Percentiles rank a stretch among this genome's conserved stretches.
Evolutionary conservation across 2,113 vertebrate genomes (phyloP).

Genomic region (Stigmatopora nigra): DNA sequence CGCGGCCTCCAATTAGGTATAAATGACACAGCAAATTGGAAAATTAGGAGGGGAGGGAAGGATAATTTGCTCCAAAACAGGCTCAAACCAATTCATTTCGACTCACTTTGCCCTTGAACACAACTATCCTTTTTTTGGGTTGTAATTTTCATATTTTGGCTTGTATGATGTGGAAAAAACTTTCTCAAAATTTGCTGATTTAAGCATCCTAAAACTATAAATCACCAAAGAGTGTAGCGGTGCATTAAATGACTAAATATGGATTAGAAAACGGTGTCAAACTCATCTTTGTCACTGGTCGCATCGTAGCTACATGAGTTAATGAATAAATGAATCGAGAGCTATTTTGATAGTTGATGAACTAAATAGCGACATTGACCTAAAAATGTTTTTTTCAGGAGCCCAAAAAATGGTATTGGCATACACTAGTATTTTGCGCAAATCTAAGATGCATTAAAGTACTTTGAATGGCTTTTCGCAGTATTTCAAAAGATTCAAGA

Average conservation of each 20-base stretch:
- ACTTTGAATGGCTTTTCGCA: too few species aligned
- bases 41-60: conserved; percentile 73
- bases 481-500: too few species aligned
- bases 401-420: too few species aligned
- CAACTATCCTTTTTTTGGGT: conserved; percentile 34
- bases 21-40: conserved; percentile 79
- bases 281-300: too few species aligned
- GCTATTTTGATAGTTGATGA: too few species aligned
- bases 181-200: background rate
- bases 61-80: conserved; percentile 74
- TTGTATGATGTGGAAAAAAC: background rate
- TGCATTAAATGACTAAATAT: conserved; percentile 12
- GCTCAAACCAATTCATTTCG: conserved; percentile 76
- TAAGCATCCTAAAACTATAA: background rate
- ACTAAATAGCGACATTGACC: too few species aligned
- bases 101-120: conserved; percentile 48
- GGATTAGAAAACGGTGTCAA: background rate
- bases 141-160: conserved; percentile 25
- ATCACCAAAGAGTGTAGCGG: background rate
- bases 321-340: too few species aligned
- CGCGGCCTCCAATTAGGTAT: conserved; percentile 70
- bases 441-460: too few species aligned
- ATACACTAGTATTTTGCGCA: too few species aligned
- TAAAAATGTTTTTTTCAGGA: too few species aligned
- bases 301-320: too few species aligned